Percentiles rank a stretch among this genome's conserved stretches.
Conservation (phyloP, 2,113 vertebrate genomes). For the Saguinus midas region DNA sequence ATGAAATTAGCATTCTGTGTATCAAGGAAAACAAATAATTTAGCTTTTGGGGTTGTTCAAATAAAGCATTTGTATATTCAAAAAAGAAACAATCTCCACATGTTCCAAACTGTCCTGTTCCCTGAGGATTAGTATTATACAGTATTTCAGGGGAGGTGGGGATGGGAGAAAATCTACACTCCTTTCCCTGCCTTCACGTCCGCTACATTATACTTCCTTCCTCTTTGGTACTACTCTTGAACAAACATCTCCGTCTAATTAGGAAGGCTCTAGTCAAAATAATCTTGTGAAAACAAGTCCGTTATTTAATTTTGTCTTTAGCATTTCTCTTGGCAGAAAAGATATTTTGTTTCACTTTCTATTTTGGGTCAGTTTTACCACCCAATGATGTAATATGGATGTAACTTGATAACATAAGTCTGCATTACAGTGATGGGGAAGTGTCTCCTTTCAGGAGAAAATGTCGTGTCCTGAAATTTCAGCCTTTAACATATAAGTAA, state of each 20-base stretch:
- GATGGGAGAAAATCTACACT: background rate
- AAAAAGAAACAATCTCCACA: background rate
- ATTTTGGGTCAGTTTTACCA: conserved; percentile 39
- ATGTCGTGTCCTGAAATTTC: background rate
- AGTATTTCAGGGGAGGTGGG: rapidly evolving
- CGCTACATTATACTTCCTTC: background rate
- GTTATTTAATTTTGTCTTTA: conserved; percentile 48
- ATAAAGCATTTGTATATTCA: conserved; percentile 16
- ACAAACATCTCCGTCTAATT: background rate
- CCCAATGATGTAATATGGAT: background rate
- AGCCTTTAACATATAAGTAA: conserved; percentile 9
- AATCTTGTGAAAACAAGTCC: conserved; percentile 8
- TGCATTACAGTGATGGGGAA: background rate
- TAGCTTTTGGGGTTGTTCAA: background rate
- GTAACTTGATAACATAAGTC: conserved; percentile 24
- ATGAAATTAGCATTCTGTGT: conserved; percentile 3
- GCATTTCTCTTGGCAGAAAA: conserved; percentile 32
- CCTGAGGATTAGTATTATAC: background rate
- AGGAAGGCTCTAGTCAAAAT: background rate
- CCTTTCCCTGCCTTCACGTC: background rate
- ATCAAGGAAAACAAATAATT: background rate
- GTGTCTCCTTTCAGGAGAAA: conserved; percentile 32
- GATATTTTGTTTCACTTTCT: conserved; percentile 33
- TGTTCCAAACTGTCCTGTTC: background rate
- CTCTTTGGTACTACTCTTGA: background rate